phyloP scores from a whole-genome alignment of 2,113 vertebrate genomes.

The Cephalopholis sonnerati region DNA sequence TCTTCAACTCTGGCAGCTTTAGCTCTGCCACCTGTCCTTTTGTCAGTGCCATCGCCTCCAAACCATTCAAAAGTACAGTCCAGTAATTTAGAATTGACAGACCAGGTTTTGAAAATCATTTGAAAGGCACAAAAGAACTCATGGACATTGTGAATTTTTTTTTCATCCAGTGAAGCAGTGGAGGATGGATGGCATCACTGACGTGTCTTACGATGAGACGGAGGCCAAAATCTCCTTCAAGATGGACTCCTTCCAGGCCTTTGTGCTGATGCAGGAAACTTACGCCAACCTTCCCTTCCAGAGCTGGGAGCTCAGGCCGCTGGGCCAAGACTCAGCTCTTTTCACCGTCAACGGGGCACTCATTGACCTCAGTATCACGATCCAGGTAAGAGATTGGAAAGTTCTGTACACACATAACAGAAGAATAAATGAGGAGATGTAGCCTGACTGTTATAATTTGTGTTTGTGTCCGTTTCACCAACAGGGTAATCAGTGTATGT shows the following conservation, averaged over 20 bases:
- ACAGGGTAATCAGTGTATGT: constrained; percentile 88
- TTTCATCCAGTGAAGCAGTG: constrained; percentile 84
- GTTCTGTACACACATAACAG: fast-evolving
- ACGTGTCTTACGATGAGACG: constrained; percentile 59
- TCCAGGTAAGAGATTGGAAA: constrained; percentile 83
- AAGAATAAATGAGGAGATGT: background rate
- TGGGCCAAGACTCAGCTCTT: constrained; percentile 77
- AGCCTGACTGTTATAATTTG: background rate
- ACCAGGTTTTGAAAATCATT: no score
- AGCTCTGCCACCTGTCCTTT: no score
- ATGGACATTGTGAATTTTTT: background rate
- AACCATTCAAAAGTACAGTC: no score
- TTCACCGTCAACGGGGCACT: constrained; percentile 82
- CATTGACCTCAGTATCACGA: constrained; percentile 85
- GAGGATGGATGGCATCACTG: constrained; percentile 87
- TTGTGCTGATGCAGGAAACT: constrained; percentile 89
- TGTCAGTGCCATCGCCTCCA: no score
- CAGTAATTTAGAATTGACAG: no score
- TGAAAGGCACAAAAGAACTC: background rate
- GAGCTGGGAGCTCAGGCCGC: constrained; percentile 89
- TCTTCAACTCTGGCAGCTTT: no score
- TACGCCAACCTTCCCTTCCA: constrained; percentile 90
- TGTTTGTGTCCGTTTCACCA: constrained; percentile 5
- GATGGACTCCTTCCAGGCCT: constrained; percentile 82
- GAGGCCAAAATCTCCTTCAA: constrained; percentile 84